Evolutionary conservation across 2,888 invertebrate species (phyloP), one percentile per base, ranked within the genome.

Genomic region (Cancer borealis): DNA sequence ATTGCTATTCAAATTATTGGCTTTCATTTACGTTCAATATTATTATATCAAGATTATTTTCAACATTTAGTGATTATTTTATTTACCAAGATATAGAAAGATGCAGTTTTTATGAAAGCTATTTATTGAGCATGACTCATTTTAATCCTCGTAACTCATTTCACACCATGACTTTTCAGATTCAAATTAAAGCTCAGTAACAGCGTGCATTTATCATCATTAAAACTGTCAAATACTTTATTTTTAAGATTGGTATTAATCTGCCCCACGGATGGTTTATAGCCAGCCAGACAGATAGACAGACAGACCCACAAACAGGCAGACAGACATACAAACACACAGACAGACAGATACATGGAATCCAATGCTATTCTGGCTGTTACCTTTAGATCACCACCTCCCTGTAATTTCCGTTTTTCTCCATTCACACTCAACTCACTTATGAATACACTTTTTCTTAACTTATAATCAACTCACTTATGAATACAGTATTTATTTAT

Each of bases 241-340:
- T 73, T 73, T 73, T 73, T 73, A 26, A 26, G 73, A 73, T 84
- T 84, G 12, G 30, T 84, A 84, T 84, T 84, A 39, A 30, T 84
- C 84, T 84, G 84, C 30, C 14, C 30, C 84, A 14, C 84, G 30
- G 17, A 39, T 2, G 14, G 30, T 84, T 84, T 39, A 17, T 17
- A 39, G 84, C 73, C n/a, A 66, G 30, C 10, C 30, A 14, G 17
- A 39, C 14, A 30, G 17, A n/a, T 17, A 84, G n/a, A 39, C 84
- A 8, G 1, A 39, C 30, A 14, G 17, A 39, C n/a, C n/a, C n/a
- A n/a, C n/a, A n/a, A n/a, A n/a, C n/a, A n/a, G n/a, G n/a, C 3
- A 30, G 17, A n/a, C 39, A 84, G n/a, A 39, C 84, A 8, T 39
- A 39, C 39, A 39, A 2, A 39, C 39, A 39, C 39, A 39, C 39